Evolutionary conservation across 2,797 vertebrate genomes (phyloP).

Genomic region (Alouatta caraya): DNA sequence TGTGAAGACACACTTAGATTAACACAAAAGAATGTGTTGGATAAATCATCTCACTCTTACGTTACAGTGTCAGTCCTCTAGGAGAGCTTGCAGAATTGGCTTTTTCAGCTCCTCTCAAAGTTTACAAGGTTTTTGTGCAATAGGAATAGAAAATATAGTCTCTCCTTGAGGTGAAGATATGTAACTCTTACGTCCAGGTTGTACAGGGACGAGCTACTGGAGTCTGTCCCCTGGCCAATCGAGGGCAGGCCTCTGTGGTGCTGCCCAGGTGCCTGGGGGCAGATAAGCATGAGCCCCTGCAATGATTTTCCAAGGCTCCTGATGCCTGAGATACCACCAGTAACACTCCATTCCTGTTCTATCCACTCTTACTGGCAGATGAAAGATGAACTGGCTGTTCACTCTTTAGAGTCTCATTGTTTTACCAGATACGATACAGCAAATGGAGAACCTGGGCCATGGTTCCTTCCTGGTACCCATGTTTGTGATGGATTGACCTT

Average conservation of each 20-base stretch:
- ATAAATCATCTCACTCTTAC: not conserved
- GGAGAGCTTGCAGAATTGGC: constrained; percentile 36
- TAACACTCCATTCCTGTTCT: not conserved
- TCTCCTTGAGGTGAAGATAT: not conserved
- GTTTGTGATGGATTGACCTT: too few species aligned
- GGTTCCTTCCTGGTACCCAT: not conserved
- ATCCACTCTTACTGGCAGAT: not conserved
- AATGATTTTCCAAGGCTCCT: not conserved
- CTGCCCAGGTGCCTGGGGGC: not conserved
- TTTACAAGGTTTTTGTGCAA: not conserved
- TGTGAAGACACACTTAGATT: not conserved
- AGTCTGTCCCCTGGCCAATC: rapidly evolving
- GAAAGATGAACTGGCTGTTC: not conserved
- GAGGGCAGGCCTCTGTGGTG: not conserved
- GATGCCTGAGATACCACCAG: not conserved
- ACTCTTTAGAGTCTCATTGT: not conserved
- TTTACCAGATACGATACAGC: not conserved
- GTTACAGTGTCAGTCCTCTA: constrained; percentile 52
- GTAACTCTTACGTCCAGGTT: not conserved
- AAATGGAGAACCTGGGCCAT: not conserved
- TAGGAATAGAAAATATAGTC: not conserved
- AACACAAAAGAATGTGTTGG: constrained; percentile 41
- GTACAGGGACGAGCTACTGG: not conserved
- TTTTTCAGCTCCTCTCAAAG: constrained; percentile 19
- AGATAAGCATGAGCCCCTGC: rapidly evolving